Base-by-base conservation (phyloP, 2,888 invertebrate species). In the Drosophila anomelani region DNA sequence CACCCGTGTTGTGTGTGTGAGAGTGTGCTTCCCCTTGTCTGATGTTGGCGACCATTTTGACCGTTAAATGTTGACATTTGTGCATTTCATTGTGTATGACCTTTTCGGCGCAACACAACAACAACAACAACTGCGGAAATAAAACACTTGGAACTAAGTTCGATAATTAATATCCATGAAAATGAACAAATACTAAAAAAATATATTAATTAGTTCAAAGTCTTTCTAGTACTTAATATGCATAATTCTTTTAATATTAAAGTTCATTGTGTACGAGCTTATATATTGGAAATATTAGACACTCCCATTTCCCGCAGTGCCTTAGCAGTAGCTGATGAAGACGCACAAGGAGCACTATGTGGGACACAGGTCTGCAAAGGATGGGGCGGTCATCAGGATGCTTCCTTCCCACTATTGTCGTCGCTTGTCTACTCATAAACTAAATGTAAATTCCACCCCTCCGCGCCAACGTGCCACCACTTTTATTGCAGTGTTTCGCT, bases 1-100 rank as follows among this genome's bases (percentile, higher is more conserved):
- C 47, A 29, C 46, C 46, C 7, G n/a, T 15, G 20, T 4, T 17
- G 44, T 43, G 55, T 29, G 47, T 56, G 43, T 29, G 44, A 55
- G 36, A 49, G 32, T 70, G 62, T 39, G 43, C 55, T 49, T 60
- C 26, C 66, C 47, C 47, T 44, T 23, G 59, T 67, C 44, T 60
- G 68, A 26, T 55, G 39, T 20, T 67, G 38, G 41, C 77, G 78
- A 84, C 80, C 87, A 80, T 85, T 85, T 79, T 87, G 88, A 85
- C 82, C 85, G 85, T 85, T 85, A 87, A 85, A 87, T 85, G 85
- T 85, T 85, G 88, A 87, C 85, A 87, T 85, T 87, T 85, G 88
- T 85, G 88, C 85, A 85, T 85, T 85, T 85, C 85, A 87, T 85
- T 87, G 85, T 85, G 83, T 76, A 77, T 86, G 83, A 84, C 83